Conservation (phyloP, 2,797 vertebrate genomes). For the Acridotheres tristis region DNA sequence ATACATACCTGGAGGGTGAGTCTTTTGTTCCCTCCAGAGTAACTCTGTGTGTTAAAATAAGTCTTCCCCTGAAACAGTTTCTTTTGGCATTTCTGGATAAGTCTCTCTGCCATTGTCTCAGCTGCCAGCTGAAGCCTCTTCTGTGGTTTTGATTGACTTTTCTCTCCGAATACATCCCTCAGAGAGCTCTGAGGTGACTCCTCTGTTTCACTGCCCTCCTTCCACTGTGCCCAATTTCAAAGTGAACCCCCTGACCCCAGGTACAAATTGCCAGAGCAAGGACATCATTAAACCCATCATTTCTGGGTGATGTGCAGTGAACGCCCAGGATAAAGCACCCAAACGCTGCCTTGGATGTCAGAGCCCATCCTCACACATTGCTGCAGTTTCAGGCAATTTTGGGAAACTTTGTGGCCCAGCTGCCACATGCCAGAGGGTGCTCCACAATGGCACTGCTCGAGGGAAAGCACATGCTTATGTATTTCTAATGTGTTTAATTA, state of each 20-base stretch:
- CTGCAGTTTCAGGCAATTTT: neutral
- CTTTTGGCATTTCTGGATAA: conserved; percentile 4
- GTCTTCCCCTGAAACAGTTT: neutral
- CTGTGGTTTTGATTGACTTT: conserved; percentile 41
- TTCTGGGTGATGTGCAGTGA: neutral
- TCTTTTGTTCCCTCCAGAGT: conserved; percentile 41
- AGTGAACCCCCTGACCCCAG: conserved; percentile 28
- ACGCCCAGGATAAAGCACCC: neutral
- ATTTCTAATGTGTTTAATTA: neutral
- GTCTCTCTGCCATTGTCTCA: conserved; percentile 22
- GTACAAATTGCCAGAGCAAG: conserved; percentile 21
- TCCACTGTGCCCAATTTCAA: conserved; percentile 18
- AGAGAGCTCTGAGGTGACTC: neutral
- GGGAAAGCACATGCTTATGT: neutral
- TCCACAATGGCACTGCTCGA: neutral
- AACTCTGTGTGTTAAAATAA: conserved; percentile 30
- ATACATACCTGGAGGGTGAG: conserved; percentile 6
- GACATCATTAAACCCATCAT: conserved; percentile 32
- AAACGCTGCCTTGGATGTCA: neutral
- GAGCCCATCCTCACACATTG: neutral
- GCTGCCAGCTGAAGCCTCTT: conserved; percentile 19
- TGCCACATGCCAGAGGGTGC: neutral
- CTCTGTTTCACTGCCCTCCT: neutral
- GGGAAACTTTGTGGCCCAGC: neutral
- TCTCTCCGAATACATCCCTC: neutral